Percentiles rank a stretch among this genome's conserved stretches.
Conservation (phyloP, 35 echinoderm and acorn worm genomes). For the Heliocidaris erythrogramma region DNA sequence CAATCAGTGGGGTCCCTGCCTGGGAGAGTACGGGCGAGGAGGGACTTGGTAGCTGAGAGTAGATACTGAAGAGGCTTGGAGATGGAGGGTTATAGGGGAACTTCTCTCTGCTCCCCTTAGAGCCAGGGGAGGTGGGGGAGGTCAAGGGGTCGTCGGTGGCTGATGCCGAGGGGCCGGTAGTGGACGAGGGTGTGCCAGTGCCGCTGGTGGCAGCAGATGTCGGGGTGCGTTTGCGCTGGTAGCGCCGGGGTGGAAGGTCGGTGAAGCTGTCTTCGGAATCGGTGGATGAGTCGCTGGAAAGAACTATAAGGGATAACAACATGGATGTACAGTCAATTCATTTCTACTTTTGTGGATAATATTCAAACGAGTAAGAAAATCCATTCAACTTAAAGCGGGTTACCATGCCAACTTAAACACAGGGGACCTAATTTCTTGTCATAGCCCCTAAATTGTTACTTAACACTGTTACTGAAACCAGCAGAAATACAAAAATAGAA, state of each 20-base stretch:
- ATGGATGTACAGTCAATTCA: not conserved
- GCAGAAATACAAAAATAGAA: too few species aligned
- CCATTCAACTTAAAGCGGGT: too few species aligned
- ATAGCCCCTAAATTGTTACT: too few species aligned
- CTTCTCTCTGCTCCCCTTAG: not conserved
- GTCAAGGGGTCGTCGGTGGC: not conserved
- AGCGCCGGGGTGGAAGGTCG: constrained; percentile 36
- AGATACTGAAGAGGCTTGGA: constrained; percentile 62
- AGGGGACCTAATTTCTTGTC: too few species aligned
- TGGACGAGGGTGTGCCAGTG: not conserved
- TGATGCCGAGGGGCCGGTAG: not conserved
- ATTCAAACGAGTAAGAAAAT: not conserved
- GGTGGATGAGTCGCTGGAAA: constrained; percentile 43
- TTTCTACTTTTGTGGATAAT: not conserved
- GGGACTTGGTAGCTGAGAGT: constrained; percentile 60
- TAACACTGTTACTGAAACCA: too few species aligned
- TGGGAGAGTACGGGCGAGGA: constrained; percentile 15
- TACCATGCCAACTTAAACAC: too few species aligned
- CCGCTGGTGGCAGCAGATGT: not conserved
- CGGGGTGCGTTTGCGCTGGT: constrained; percentile 40
- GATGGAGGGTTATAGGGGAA: constrained; percentile 59
- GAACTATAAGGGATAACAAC: constrained; percentile 14
- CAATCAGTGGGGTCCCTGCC: not conserved
- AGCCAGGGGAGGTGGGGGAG: constrained; percentile 15
- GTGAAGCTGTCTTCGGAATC: constrained; percentile 67